Conservation (phyloP, 2,888 invertebrate species). For the Antheraea yamamai region DNA sequence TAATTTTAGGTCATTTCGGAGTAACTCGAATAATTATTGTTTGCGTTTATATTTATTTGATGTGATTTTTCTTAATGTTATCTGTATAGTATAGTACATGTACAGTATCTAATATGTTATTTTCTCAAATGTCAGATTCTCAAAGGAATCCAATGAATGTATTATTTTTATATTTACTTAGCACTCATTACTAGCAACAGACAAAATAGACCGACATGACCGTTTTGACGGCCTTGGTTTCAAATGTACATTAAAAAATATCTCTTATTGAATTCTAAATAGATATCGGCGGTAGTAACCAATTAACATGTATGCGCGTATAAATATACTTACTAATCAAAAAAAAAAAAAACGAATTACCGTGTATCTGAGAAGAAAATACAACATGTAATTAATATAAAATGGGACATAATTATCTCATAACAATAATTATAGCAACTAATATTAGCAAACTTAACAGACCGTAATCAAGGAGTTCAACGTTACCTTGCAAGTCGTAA, state of each 20-base stretch:
- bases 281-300: background rate
- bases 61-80: background rate
- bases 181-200: background rate
- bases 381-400: background rate
- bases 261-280: background rate
- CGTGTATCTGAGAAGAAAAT: background rate
- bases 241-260: too few species aligned
- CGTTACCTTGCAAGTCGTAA: conserved; percentile 59
- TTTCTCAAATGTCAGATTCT: background rate
- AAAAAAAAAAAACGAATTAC: background rate
- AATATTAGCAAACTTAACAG: conserved; percentile 38
- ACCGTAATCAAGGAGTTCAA: conserved; percentile 59
- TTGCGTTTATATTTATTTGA: background rate
- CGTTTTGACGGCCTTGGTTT: too few species aligned
- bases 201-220: too few species aligned
- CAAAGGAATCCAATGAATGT: background rate
- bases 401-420: background rate
- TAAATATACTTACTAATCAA: too few species aligned
- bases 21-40: background rate
- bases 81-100: too few species aligned
- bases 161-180: background rate
- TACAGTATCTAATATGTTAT: background rate
- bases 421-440: conserved; percentile 23
- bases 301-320: background rate
- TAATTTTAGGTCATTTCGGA: background rate